Percentiles rank a stretch among this genome's conserved stretches.
These are phyloP conservation scores for Perca schrenkii DNA, from an alignment of 2,113 vertebrate genomes.

Conservation along the genomic window DNA sequence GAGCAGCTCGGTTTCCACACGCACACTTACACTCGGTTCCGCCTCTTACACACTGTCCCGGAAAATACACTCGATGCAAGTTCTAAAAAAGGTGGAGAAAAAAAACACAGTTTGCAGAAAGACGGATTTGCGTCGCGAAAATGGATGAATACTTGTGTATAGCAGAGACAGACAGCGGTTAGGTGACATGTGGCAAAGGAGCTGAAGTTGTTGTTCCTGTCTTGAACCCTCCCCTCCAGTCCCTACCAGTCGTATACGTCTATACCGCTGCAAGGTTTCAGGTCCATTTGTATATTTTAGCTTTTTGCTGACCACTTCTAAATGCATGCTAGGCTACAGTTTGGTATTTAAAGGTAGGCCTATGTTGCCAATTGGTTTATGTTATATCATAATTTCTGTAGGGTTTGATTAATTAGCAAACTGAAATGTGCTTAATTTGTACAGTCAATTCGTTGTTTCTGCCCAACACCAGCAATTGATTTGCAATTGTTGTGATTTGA, in stretches of 20 bases:
- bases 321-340: too few species aligned
- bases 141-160: not conserved
- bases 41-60: not conserved
- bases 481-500: not conserved
- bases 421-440: too few species aligned
- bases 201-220: not conserved
- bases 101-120: not conserved
- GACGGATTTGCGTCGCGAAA: not conserved
- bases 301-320: too few species aligned
- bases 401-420: not conserved
- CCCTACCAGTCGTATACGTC: too few species aligned
- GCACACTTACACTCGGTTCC: slow-evolving; percentile 43
- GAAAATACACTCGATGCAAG: not conserved
- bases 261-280: too few species aligned
- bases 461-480: not conserved
- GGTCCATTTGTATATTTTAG: too few species aligned
- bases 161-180: not conserved
- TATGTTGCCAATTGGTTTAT: too few species aligned
- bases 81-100: fast-evolving
- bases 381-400: not conserved
- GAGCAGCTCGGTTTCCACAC: not conserved
- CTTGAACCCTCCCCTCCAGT: too few species aligned
- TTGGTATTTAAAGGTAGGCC: too few species aligned
- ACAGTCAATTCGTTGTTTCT: not conserved
- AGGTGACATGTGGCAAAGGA: not conserved